phyloP scores from a whole-genome alignment of 2,888 invertebrate species.

The Pristionchus japonicus region DNA sequence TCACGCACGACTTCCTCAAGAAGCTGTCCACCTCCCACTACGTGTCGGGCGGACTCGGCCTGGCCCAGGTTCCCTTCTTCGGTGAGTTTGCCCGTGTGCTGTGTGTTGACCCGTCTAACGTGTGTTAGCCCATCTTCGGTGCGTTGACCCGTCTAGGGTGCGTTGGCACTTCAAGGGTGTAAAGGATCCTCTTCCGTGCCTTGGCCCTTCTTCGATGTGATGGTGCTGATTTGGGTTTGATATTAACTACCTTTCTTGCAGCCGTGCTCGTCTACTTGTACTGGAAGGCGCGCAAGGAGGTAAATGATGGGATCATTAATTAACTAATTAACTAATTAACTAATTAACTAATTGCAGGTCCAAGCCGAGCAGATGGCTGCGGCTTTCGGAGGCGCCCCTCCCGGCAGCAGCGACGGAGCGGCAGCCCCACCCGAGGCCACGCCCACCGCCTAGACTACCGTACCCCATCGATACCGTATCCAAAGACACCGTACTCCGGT shows the following conservation, averaged over 20 bases:
- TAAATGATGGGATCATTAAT: not conserved
- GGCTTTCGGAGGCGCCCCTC: not conserved
- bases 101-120: too few species aligned
- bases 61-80: not conserved
- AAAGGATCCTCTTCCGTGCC: too few species aligned
- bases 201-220: too few species aligned
- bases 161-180: too few species aligned
- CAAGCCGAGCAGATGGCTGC: not conserved
- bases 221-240: too few species aligned
- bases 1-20: not conserved
- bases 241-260: not conserved
- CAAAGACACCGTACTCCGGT: too few species aligned
- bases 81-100: too few species aligned
- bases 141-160: too few species aligned
- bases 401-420: not conserved
- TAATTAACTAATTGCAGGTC: too few species aligned
- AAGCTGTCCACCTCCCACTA: not conserved
- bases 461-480: not conserved
- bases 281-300: not conserved
- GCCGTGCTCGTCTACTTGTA: not conserved
- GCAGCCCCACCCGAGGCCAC: not conserved
- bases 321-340: not conserved
- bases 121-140: too few species aligned
- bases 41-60: not conserved
- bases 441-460: not conserved